Base-by-base conservation (phyloP, 2,113 vertebrate genomes). In the Callipepla squamata region DNA sequence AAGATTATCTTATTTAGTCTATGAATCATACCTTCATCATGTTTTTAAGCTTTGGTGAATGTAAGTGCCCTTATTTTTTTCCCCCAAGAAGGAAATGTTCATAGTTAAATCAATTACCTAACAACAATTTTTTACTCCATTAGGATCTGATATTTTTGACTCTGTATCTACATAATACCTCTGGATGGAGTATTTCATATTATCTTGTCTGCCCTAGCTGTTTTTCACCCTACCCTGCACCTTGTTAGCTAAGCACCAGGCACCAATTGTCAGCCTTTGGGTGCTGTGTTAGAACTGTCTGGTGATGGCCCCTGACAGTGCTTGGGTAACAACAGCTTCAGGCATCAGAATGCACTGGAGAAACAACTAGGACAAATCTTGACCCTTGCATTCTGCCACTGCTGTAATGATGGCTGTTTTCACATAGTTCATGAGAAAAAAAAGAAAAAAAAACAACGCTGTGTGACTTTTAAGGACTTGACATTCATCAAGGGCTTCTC, bases 351-450 rank as follows among this genome's bases (percentile, higher is more conserved):
- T 85, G 42, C 62, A 16, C 13, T 34, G 32, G 1, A 65, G 34
- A 77, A 22, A 20, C 42, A 25, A 1, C 6, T 42, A 14, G 38
- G 44, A 81, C 36, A 23, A 3, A 9, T 11, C 22, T 28, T 70
- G 42, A 67, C 21, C 59, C 34, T 51, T 0, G 0, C 67, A 51
- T 22, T 78, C 57, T 19, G 1, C 65, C 26, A 2, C 15, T 78
- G 17, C 66, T 59, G 12, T 38, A 36, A 42, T 4, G 9, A 26
- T 17, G 32, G 13, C 9, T 72, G 7, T 40, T 83, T 50, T 70
- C 32, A 65, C 32, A 2, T 66, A 85, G 7, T 5, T 84, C 36
- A 53, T 3, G 4, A n/a, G 50, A 28, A 44, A 25, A 66, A 87
- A 45, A 19, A 5, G 2, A 16, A 16, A 26, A 55, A 12, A 13